Evolutionary conservation across 2,888 invertebrate species (phyloP), one percentile per base, ranked within the genome.

Genomic region (Cheilosia variabilis): DNA sequence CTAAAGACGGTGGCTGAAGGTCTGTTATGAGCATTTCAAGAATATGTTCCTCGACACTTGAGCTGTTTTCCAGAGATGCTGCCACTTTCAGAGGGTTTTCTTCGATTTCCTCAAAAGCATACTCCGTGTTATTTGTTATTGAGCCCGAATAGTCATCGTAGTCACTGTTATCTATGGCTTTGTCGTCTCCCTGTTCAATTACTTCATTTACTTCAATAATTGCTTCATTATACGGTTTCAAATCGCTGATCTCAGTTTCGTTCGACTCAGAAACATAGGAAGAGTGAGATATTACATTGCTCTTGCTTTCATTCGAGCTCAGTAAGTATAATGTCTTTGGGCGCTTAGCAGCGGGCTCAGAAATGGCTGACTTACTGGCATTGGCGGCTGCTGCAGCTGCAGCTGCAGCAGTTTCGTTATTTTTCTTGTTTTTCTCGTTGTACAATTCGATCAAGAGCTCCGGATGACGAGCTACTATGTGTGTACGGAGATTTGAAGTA

Each of bases 401-500:
- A 17, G 6, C 27, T 24, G 50, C 9, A 13, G 65, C 34, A 13
- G 10, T 58, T 37, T 57, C 69, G 19, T 6, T 50, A 41, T 47
- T 79, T 60, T 75, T 87, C 75, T 63, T 86, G 17, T 77, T 87
- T 65, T 77, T 88, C 60, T 87, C 71, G 15, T 83, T 66, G 19
- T 87, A 82, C 62, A 89, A 50, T 43, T 88, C 80, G 22, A 88
- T 87, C n/a, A 90, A 79, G 31, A 88, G 71, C 60, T 89, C 89
- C 7, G 88, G 88, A 81, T 90, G 90, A 13, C 89, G 89, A 0
- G 90, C 88, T 27, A 89, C 89, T 57, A 90, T 87, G 76, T 90
- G 90, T 0, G 90, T 90, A 2, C 90, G 88, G 19, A 89, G 81
- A 78, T 90, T 90, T 2, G 90, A 89, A 6, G 90, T 90, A 43